Conservation (phyloP, 2,888 invertebrate species). For the Oscheius onirici region DNA sequence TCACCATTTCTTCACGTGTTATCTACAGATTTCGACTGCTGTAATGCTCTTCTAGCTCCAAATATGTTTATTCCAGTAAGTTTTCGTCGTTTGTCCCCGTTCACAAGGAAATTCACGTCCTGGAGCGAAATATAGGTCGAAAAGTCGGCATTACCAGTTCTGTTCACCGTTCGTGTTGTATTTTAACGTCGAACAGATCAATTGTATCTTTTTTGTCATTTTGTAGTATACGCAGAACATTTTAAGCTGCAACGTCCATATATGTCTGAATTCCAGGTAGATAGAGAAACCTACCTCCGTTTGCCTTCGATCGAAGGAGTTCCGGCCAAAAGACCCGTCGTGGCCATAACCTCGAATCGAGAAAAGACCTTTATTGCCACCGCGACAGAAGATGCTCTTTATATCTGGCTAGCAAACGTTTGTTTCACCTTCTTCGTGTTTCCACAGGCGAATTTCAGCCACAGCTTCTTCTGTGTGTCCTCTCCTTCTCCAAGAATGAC, state of each 20-base stretch:
- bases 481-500: conserved; percentile 53
- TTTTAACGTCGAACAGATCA: no score
- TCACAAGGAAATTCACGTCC: no score
- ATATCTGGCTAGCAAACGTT: conserved; percentile 66
- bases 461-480: conserved; percentile 60
- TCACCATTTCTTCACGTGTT: no score
- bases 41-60: no score
- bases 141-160: no score
- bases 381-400: conserved; percentile 53
- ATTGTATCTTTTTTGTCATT: not conserved
- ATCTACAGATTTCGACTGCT: no score
- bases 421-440: not conserved
- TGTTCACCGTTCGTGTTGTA: no score
- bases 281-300: conserved; percentile 42
- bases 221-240: not conserved
- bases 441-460: conserved; percentile 53
- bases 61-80: no score
- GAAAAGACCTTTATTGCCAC: conserved; percentile 63
- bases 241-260: not conserved
- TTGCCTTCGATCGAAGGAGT: conserved; percentile 39
- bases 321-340: conserved; percentile 33
- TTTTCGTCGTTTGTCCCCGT: no score
- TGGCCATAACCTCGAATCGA: conserved; percentile 60
- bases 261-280: conserved; percentile 47
- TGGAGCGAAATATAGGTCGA: no score